Evolutionary conservation across 2,888 invertebrate genomes (phyloP), one percentile per base, ranked within the genome.

Genomic region (Cinara cedri): DNA sequence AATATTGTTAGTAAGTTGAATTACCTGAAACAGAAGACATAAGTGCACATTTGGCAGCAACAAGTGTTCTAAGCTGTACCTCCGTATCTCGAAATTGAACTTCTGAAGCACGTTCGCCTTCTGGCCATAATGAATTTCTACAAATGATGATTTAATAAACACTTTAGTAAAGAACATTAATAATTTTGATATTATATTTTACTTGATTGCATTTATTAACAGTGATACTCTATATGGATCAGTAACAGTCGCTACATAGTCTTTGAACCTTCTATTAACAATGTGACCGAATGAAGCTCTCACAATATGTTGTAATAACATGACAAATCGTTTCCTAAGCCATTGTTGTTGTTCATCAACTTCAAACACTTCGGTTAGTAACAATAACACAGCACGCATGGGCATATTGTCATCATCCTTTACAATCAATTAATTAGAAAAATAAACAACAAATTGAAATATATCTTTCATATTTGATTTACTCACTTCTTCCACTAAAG

Each of bases 311-410:
- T 93, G 87, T 24, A 94, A 86, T 62, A 94, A 87, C 14, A 91
- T 90, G 10, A 94, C 91, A 82, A 95, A 90, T 81, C 93, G 88
- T 72, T 93, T 87, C 55, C 94, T 86, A 72, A 95, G 87, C 94
- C 94, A 94, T 83, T 93, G 93, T 85, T 93, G 93, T 83, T 93
- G 88, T 71, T 91, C 91, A 85, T 92, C 91, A 81, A 94, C 87
- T 85, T 94, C 94, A 86, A 95, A 95, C 6, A 95, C 91, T 87
- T 95, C 94, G 84, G 94, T 93, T 89, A 94, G 91, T 75, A 95
- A 85, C 26, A 94, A 87, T 72, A 95, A 86, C 86, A 94, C 90
- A 83, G 94, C 93, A 83, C 93, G 88, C 82, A 95, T 86, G 16
- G 94, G 93, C 86, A 94, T 93, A 87, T 92, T 93, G 84, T 94